Evolutionary conservation across 2,113 vertebrate species (phyloP), one percentile per base, ranked within the genome.

Genomic region (Oncorhynchus clarkii): DNA sequence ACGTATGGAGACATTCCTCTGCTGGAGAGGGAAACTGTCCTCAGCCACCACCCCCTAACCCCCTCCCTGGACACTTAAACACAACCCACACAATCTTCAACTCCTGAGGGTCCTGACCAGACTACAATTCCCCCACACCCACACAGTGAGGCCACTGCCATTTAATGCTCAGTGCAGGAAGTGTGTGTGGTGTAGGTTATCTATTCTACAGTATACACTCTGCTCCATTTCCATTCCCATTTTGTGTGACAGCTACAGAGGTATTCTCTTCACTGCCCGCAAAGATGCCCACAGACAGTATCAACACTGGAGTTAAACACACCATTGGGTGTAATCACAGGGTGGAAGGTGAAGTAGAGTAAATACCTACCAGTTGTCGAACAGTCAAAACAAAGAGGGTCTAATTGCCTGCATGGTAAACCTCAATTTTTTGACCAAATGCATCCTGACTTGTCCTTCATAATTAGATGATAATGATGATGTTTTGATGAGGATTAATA

Each of bases 1-100:
- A 89, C 31, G 87, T 85, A 88, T 86, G 89, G 90, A 92, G 85
- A 91, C 91, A 92, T 93, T 92, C 88, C 91, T 88, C 78, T 6
- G 75, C 87, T 82, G 83, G 87, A 90, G 81, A 75, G 79, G 91
- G 90, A 92, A 91, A 88, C 83, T 88, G 90, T 90, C 88, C 90
- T 91, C 85, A 84, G 74, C 80, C 82, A 62, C 81, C 76, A 86
- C 68, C 74, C 74, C 78, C 39, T 45, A 60, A 27, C 59, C 72
- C 27, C 62, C 27, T 71, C 49, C 71, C 76, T 18, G 66, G 78
- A 84, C 49, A 81, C 78, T 85, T 84, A 82, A 78, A 78, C 79
- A 77, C 79, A 74, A 70, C 71, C 72, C 71, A 45, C 39, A 45
- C 9, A 45, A 45, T 11, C 39, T 9, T 45, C 39, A 45, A 45